Evolutionary conservation across 2,113 vertebrate genomes (phyloP), one percentile per base, ranked within the genome.

Genomic region (Anolis sagrei): DNA sequence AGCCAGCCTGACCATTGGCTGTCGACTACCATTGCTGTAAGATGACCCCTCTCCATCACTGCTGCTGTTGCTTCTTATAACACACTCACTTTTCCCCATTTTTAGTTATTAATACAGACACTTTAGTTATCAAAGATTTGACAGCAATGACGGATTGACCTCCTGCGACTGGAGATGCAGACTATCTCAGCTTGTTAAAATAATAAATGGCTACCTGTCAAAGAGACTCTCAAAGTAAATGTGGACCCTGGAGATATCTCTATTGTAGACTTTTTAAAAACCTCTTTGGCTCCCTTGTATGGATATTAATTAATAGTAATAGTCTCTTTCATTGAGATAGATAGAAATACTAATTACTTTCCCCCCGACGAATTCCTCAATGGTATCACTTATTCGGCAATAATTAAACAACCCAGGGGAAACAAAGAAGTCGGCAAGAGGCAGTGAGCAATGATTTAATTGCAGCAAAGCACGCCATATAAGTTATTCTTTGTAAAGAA

Each of bases 231-330:
- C 88, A 27, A 88, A 92, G 93, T 90, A 94, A 94, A 95, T 82
- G 85, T 88, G 88, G 90, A 90, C 93, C 93, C 94, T 94, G 83
- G 94, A 92, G 92, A 93, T 93, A 93, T 95, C 93, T 94, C 84
- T 78, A 93, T 92, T 90, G 79, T 90, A 95, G 92, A 93, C 90
- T 75, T 92, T 95, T 94, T 80, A 19, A 90, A 90, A 90, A 86
- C 87, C 92, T 92, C 91, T 89, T 70, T 91, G 91, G 87, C 90
- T 93, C 87, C 92, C 90, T 88, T 89, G 87, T 89, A 92, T 84
- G 80, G 93, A 92, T 94, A 95, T 95, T 96, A 95, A 97, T 96
- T 95, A 95, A 95, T 93, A 96, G 95, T 95, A 94, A 95, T 94
- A 94, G 93, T 94, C 93, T 93, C 92, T 93, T 94, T 96, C 93